These are phyloP conservation scores for Phrynocephalus versicolor DNA, from an alignment of 2,113 vertebrate genomes.

Conservation along the genomic window DNA sequence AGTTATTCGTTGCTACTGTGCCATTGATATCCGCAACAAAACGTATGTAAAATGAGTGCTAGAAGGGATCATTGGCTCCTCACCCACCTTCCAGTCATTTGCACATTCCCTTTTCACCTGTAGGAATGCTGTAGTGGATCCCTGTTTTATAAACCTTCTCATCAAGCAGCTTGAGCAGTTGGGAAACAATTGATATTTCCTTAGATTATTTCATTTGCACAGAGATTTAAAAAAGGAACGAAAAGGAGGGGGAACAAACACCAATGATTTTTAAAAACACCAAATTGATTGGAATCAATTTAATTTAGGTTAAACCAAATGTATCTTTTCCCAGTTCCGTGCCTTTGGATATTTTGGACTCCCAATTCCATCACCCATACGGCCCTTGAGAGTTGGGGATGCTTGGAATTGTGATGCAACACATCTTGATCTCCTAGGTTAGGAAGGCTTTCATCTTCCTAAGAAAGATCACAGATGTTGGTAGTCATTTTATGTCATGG, in stretches of 20 bases:
- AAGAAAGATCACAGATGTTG: too few species aligned
- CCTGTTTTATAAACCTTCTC: neutral
- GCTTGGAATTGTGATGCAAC: too few species aligned
- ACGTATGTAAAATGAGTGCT: slow-evolving; percentile 78
- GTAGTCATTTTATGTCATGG: too few species aligned
- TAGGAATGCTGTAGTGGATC: neutral
- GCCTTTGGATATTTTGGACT: too few species aligned
- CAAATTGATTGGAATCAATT: too few species aligned
- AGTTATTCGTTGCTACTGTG: slow-evolving; percentile 91
- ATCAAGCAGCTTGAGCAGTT: neutral
- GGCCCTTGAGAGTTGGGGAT: too few species aligned
- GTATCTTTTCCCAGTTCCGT: too few species aligned
- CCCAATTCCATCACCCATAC: too few species aligned
- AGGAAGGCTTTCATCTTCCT: too few species aligned
- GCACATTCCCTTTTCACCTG: neutral
- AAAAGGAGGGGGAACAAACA: neutral
- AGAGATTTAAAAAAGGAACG: neutral
- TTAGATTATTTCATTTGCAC: neutral
- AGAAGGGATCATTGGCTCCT: neutral
- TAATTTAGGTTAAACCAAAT: too few species aligned
- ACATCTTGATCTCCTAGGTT: too few species aligned
- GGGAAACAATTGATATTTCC: neutral
- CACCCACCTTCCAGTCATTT: neutral
- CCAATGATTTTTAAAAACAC: too few species aligned
- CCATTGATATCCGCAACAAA: slow-evolving; percentile 93